Base-by-base conservation (phyloP, 1,140 invertebrate species). In the Adelges cooleyi region DNA sequence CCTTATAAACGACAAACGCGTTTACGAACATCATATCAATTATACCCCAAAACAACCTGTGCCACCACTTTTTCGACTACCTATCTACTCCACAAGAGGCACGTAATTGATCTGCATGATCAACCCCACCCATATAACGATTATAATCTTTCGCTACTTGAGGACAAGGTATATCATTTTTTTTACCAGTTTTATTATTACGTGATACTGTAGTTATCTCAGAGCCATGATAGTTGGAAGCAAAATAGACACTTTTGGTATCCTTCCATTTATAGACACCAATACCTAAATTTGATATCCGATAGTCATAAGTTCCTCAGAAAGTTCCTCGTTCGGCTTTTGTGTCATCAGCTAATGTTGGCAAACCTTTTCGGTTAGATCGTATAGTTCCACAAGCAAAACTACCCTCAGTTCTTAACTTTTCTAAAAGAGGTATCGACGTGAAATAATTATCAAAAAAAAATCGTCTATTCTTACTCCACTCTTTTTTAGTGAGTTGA, bases 71-170 rank as follows among this genome's bases (percentile, higher is more conserved):
- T 52, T 50, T 49, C 15, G 49, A 67, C n/a, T 56, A 51, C 17
- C 66, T 27, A 52, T 69, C 52, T 22, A 69, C 49, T 18, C 67
- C 40, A 50, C 66, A 69, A 13, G 67, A 36, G 13, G 49, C 73
- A 15, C 48, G 15, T 50, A 75, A 56, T 70, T 71, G 72, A 68
- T 77, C 73, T 38, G 70, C 67, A 68, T 74, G 73, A 68, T 76
- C 74, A 23, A 76, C 74, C 65, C 67, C 73, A 29, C 71, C 71
- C 74, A 76, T 76, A 68, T 75, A 65, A 50, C 66, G 59, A 67
- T 75, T 76, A 65, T 76, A 77, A 66, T 75, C 71, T 38, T 38
- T 38, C 6, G 13, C 36, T 8, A 38, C 40, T 6, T 20, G 51
- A 3, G 29, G 50, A 20, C 51, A 53, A 4, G 29, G 2, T 8